Conservation (phyloP, 2,113 vertebrate genomes). For the Gila orcuttii region DNA sequence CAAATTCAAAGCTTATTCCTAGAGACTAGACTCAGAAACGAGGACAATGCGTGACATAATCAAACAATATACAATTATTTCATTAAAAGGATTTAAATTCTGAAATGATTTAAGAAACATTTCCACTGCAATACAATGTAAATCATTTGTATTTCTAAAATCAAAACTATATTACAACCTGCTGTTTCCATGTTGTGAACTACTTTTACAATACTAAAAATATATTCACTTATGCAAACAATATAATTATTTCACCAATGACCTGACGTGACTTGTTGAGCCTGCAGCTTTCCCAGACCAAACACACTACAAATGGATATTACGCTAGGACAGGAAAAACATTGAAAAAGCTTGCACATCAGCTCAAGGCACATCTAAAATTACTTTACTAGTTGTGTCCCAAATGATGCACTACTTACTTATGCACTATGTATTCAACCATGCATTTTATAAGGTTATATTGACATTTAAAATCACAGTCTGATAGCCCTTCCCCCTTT, state of each 20-base stretch:
- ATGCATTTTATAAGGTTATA: too few species aligned
- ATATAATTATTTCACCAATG: not conserved
- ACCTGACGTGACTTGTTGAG: not conserved
- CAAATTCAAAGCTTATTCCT: not conserved
- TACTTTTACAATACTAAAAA: not conserved
- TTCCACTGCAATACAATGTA: not conserved
- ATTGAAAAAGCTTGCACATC: not conserved
- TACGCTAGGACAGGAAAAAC: not conserved
- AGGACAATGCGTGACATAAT: not conserved
- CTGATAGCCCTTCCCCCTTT: too few species aligned
- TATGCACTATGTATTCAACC: too few species aligned
- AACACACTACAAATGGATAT: not conserved
- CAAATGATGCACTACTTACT: too few species aligned
- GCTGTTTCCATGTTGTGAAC: not conserved
- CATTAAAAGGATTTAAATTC: not conserved
- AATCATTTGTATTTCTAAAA: not conserved
- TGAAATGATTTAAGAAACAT: not conserved
- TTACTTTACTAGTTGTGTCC: not conserved
- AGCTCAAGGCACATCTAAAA: not conserved
- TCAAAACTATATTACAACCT: not conserved
- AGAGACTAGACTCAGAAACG: not conserved
- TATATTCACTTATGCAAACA: too few species aligned
- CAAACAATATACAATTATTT: not conserved
- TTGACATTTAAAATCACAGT: too few species aligned
- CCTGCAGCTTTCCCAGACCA: not conserved